phyloP scores from a whole-genome alignment of 2,113 vertebrate species.

The Mastomys natalensis region DNA sequence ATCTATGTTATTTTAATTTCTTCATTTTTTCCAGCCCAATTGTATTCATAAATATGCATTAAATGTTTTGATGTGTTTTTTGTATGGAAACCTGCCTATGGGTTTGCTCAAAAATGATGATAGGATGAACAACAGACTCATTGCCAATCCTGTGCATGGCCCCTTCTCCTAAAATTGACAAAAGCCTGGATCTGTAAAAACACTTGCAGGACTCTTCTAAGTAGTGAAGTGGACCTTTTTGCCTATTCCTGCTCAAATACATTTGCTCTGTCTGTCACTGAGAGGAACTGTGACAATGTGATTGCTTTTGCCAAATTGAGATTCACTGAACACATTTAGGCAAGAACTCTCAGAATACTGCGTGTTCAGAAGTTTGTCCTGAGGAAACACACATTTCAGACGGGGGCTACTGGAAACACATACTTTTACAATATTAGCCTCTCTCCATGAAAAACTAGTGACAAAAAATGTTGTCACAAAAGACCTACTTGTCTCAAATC shows the following conservation, averaged over 20 bases:
- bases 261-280: background rate
- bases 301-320: slow-evolving; percentile 1
- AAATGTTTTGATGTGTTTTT: background rate
- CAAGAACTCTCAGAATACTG: background rate
- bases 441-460: background rate
- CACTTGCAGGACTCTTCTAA: background rate
- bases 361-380: slow-evolving; percentile 19
- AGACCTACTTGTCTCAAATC: slow-evolving; percentile 30
- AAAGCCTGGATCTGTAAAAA: background rate
- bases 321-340: background rate
- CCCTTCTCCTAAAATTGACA: background rate
- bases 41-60: background rate
- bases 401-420: background rate
- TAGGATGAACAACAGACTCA: background rate
- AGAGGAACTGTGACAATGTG: background rate
- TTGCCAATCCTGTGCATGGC: background rate
- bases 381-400: background rate
- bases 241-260: background rate
- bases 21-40: slow-evolving; percentile 27
- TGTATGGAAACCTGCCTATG: background rate
- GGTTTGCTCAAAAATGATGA: background rate
- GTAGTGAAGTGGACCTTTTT: background rate
- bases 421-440: slow-evolving; percentile 39
- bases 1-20: slow-evolving; percentile 19
- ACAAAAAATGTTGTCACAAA: background rate